Evolutionary conservation across 2,888 invertebrate species (phyloP).

Genomic region (Eugnorisma glareosa): DNA sequence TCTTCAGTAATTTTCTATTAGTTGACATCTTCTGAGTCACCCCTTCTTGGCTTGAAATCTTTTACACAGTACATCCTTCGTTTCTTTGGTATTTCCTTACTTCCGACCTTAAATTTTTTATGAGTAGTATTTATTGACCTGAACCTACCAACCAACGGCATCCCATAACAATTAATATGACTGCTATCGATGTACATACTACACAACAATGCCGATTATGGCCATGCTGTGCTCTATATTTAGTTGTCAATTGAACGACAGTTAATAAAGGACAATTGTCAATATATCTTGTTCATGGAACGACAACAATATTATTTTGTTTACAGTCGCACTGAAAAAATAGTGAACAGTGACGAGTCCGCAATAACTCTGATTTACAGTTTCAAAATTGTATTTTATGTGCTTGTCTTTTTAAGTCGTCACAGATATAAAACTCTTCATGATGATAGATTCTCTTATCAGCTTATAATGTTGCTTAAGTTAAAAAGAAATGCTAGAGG

Average conservation of each 20-base stretch:
- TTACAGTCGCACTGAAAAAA: neutral
- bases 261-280: constrained; percentile 21
- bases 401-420: neutral
- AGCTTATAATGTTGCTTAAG: neutral
- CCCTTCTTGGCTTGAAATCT: neutral
- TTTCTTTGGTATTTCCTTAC: neutral
- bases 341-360: neutral
- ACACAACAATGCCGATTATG: neutral
- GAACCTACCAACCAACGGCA: neutral
- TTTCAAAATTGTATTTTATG: neutral
- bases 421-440: neutral
- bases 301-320: neutral
- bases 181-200: constrained; percentile 1
- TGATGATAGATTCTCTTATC: neutral
- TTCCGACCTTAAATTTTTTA: neutral
- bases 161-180: constrained; percentile 14
- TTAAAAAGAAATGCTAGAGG: neutral
- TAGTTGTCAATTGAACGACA: constrained; percentile 20
- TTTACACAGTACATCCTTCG: neutral
- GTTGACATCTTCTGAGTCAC: neutral
- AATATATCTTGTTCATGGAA: constrained; percentile 12
- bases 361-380: neutral
- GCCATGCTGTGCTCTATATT: constrained; percentile 18
- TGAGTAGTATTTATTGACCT: neutral
- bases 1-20: neutral